A percentile compares a stretch with the other conserved stretches of the same genome.
These are phyloP conservation scores for Rostratula benghalensis DNA, from an alignment of 2,113 vertebrate genomes.

Conservation along the genomic window DNA sequence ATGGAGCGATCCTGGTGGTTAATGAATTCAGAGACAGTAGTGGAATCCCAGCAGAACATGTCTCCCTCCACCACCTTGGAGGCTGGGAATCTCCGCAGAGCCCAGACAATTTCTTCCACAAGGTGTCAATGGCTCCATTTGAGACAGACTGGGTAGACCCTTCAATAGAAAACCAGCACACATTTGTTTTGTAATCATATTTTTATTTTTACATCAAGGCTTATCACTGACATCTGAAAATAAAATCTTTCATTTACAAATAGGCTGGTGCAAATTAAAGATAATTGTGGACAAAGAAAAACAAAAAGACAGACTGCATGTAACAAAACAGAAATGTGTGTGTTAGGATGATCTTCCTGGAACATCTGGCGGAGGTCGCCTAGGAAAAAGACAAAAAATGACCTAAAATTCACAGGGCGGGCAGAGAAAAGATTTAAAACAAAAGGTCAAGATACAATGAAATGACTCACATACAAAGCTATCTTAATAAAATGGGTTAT, in stretches of 20 bases:
- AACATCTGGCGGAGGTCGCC: constrained; percentile 73
- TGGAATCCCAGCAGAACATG: neutral
- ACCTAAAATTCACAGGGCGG: constrained; percentile 39
- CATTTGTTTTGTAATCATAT: constrained; percentile 33
- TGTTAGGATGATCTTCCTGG: constrained; percentile 74
- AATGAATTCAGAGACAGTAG: neutral
- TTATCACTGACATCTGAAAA: constrained; percentile 67
- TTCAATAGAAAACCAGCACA: constrained; percentile 1
- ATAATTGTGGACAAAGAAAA: neutral
- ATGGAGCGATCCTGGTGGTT: neutral
- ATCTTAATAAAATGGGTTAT: constrained; percentile 24
- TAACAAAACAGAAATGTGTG: constrained; percentile 42
- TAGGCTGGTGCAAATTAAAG: constrained; percentile 61
- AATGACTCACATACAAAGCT: constrained; percentile 51
- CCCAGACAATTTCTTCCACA: neutral
- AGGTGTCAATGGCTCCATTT: neutral
- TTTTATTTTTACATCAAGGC: constrained; percentile 66
- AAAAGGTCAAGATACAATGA: constrained; percentile 38
- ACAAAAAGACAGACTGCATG: neutral
- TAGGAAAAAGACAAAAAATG: constrained; percentile 70
- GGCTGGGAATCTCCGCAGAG: neutral
- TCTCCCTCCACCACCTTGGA: neutral
- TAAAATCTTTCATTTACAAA: constrained; percentile 73
- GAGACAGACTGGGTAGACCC: neutral
- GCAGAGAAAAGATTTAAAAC: constrained; percentile 7